Conservation (phyloP, 2,888 invertebrate species). For the Amphimallon solstitiale region DNA sequence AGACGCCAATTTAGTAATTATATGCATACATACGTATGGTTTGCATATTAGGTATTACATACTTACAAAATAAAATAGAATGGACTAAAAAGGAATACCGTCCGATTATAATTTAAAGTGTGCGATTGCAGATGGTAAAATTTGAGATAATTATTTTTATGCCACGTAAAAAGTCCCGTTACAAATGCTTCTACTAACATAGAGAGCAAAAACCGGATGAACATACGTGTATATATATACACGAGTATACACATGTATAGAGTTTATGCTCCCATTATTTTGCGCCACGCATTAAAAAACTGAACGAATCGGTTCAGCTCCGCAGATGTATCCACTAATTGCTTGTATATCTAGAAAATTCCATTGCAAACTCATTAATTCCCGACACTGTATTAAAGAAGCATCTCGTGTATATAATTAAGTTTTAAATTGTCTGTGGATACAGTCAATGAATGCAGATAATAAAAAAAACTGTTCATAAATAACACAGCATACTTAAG, state of each 20-base stretch:
- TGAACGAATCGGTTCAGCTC: slow-evolving; percentile 5
- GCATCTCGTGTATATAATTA: slow-evolving; percentile 1
- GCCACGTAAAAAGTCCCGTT: slow-evolving; percentile 12
- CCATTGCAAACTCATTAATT: slow-evolving; percentile 15
- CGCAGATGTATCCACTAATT: slow-evolving; percentile 13
- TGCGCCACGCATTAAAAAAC: slow-evolving; percentile 3
- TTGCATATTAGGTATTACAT: too few species aligned
- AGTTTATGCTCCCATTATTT: slow-evolving; percentile 24
- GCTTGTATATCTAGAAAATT: slow-evolving; percentile 10
- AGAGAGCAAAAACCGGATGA: slow-evolving; percentile 28
- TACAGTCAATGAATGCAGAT: too few species aligned
- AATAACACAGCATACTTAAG: too few species aligned
- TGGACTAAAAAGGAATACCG: too few species aligned
- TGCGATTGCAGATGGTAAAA: not conserved
- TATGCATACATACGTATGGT: too few species aligned
- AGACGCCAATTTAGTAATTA: too few species aligned
- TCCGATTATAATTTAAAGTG: too few species aligned
- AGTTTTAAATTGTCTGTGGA: too few species aligned
- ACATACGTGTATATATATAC: not conserved
- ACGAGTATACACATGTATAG: not conserved
- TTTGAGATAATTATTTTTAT: slow-evolving; percentile 24
- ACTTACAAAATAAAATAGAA: too few species aligned
- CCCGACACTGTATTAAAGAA: slow-evolving; percentile 2
- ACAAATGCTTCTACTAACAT: slow-evolving; percentile 21
- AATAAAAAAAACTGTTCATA: too few species aligned